Evolutionary conservation across 1,140 invertebrate species (phyloP), one percentile per base, ranked within the genome.

Genomic region (Holcopasites calliopsidis): DNA sequence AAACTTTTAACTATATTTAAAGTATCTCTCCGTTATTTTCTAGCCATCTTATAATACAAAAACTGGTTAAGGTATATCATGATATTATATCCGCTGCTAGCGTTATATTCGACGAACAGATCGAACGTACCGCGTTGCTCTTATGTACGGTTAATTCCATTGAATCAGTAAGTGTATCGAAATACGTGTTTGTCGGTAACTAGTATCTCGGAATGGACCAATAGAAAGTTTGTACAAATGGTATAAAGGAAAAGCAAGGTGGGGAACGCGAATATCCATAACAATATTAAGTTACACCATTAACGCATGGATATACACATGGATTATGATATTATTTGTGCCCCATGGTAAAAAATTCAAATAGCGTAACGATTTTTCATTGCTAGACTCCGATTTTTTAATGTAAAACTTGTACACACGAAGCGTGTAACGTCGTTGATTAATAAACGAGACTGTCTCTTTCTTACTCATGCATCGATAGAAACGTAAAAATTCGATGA

Each of bases 361-460:
- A 50, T 6, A 18, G 18, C 2, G 33, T 50, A 21, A 47, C 35
- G 31, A 28, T 47, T 21, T 49, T 40, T n/a, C 21, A 18, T 38
- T 65, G 13, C 28, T 44, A 3, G 6, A 65, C 21, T 65, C 4
- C 0, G 23, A 42, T 65, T 55, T 44, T 65, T 35, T 26, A 16
- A 55, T 54, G 1, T 26, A 35, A 44, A 42, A 54, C 31, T 61
- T 55, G 35, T 54, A 65, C 35, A 65, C 50, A 26, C 3, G 23
- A 33, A n/a, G 3, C 16, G 38, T 65, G 40, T 65, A 47, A 28
- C 38, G 38, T 55, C 38, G 49, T 73, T 55, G 28, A 73, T 26
- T 35, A 73, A 65, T 73, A 54, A 73, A 73, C 28, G 62, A 66
- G 50, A 74, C 50, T 74, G 71, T 31, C 33, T 66, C 50, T 66